Percentiles rank a stretch among this genome's conserved stretches.
Evolutionary conservation across 2,888 invertebrate genomes (phyloP).

Genomic region (Andrena trimmerana): DNA sequence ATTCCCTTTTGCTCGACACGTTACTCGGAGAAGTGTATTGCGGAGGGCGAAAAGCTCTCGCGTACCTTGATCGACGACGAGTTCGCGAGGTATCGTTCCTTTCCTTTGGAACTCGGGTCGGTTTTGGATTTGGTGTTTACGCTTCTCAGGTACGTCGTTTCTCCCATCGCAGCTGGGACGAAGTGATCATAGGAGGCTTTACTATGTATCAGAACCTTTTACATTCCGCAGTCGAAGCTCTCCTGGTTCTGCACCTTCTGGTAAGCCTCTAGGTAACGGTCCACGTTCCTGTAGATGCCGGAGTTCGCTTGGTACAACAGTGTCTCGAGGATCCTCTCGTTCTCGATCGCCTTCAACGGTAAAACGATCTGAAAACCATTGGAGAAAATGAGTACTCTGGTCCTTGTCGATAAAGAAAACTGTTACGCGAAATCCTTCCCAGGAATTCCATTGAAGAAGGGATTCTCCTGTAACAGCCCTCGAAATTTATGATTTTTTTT

Average conservation of each 20-base stretch:
- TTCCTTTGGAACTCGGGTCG: background rate
- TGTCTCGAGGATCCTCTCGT: slow-evolving; percentile 96
- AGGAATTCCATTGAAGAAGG: too few species aligned
- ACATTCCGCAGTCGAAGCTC: slow-evolving; percentile 92
- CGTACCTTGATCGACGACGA: slow-evolving; percentile 26
- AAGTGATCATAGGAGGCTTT: background rate
- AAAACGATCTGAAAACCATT: slow-evolving; percentile 89
- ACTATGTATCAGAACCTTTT: slow-evolving; percentile 67
- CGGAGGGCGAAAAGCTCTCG: slow-evolving; percentile 15
- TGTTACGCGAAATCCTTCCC: too few species aligned
- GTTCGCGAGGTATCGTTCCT: background rate
- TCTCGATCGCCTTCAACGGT: slow-evolving; percentile 96
- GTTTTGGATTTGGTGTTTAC: background rate
- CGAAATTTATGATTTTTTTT: too few species aligned
- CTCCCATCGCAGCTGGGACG: background rate
- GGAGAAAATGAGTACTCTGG: background rate
- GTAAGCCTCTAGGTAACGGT: slow-evolving; percentile 94
- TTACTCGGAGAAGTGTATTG: slow-evolving; percentile 18
- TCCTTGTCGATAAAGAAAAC: too few species aligned
- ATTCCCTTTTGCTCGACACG: slow-evolving; percentile 15
- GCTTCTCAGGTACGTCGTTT: slow-evolving; percentile 49
- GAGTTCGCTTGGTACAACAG: slow-evolving; percentile 97
- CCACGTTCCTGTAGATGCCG: slow-evolving; percentile 96
- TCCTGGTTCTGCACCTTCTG: slow-evolving; percentile 95
- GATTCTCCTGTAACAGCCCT: too few species aligned